Conservation (phyloP, 2,888 invertebrate genomes). For the Cephus rjabovi region DNA sequence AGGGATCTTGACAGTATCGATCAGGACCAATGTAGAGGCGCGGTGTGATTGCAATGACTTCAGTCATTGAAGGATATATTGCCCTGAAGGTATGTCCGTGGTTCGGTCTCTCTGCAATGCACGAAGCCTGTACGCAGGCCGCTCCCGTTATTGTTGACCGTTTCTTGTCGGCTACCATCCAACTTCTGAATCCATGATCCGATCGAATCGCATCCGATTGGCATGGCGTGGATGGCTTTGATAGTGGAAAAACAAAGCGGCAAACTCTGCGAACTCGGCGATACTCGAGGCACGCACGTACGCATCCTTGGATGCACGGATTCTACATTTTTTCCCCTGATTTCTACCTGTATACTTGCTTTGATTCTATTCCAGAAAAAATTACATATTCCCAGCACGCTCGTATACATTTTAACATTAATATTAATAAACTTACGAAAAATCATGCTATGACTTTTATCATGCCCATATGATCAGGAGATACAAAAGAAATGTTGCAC, state of each 20-base stretch:
- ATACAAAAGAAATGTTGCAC: background rate
- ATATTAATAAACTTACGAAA: background rate
- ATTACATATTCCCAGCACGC: background rate
- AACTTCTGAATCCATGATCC: conserved; percentile 12
- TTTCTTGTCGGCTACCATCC: conserved; percentile 10
- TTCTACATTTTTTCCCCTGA: conserved; percentile 62
- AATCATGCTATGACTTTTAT: background rate
- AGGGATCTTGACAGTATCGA: conserved; percentile 7
- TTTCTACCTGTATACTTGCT: background rate
- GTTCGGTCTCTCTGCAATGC: background rate
- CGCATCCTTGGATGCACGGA: conserved; percentile 40
- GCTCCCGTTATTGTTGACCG: conserved; percentile 20
- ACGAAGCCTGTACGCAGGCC: background rate
- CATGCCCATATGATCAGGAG: background rate
- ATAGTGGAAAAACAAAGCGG: conserved; percentile 28
- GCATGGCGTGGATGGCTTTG: background rate
- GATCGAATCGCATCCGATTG: background rate
- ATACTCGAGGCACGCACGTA: conserved; percentile 28
- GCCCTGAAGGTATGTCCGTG: conserved; percentile 27
- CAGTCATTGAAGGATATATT: conserved; percentile 39
- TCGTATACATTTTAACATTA: background rate
- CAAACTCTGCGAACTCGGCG: conserved; percentile 37
- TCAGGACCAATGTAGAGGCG: background rate
- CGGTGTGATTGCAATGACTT: conserved; percentile 33
- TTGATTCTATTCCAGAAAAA: background rate